These are phyloP conservation scores for Odontocolon sp. DNA, from an alignment of 2,888 invertebrate species.

Conservation along the genomic window DNA sequence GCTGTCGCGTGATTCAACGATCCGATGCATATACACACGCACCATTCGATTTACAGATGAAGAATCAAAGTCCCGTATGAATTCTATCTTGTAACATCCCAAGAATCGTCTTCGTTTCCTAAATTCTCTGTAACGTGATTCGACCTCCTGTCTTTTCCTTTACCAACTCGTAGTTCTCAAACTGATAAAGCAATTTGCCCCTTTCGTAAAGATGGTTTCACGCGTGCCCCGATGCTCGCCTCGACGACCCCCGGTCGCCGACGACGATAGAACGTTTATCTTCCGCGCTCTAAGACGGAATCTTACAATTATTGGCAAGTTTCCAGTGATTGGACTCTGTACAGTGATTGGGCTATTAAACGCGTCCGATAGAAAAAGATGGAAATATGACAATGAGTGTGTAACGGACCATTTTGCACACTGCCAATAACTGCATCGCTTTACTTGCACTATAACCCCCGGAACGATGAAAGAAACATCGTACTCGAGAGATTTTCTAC, in stretches of 20 bases:
- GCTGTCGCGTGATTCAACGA: constrained; percentile 41
- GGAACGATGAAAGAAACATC: neutral
- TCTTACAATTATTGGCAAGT: no score
- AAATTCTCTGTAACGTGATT: no score
- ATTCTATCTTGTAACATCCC: neutral
- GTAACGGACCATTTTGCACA: no score
- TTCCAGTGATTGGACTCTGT: no score
- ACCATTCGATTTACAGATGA: constrained; percentile 6
- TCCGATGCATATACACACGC: constrained; percentile 18
- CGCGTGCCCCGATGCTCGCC: constrained; percentile 36
- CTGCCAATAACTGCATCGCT: constrained; percentile 11
- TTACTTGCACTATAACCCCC: neutral
- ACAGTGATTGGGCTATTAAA: no score
- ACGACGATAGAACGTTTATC: neutral
- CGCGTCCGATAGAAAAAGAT: no score
- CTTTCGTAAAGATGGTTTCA: constrained; percentile 38
- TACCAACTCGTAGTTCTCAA: neutral
- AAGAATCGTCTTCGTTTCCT: no score
- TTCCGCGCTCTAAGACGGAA: no score
- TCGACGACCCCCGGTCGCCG: constrained; percentile 36
- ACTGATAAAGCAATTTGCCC: constrained; percentile 51
- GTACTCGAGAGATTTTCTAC: neutral
- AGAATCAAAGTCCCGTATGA: neutral
- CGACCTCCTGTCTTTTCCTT: constrained; percentile 26
- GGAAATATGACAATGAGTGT: no score